Evolutionary conservation across 2,888 invertebrate species (phyloP), one percentile per base, ranked within the genome.

Genomic region (Orthonevra nobilis): DNA sequence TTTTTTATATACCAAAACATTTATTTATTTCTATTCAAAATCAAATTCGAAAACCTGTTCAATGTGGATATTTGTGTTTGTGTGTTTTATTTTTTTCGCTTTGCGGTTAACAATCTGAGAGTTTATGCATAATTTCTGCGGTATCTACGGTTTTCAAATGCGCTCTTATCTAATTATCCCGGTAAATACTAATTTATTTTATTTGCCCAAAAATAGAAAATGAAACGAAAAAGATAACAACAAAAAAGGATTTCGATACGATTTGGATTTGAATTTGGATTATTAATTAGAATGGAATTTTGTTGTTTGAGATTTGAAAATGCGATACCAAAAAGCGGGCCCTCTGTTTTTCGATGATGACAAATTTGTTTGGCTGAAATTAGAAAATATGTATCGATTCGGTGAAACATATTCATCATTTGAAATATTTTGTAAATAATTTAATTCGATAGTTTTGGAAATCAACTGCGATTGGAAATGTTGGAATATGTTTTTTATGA

Each of bases 261-360:
- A 72, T 72, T 72, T 48, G 61, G 61, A 72, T 72, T 63, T 26
- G 38, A 63, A 72, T 72, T 72, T 48, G 61, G 61, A 72, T 72
- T 23, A 72, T 72, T 72, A 72, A 72, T 72, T 72, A 63, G 58
- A 63, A 72, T 63, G 61, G 20, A 48, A 38, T 72, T 48, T 63
- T 38, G 54, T 26, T 63, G 70, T 72, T 63, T 72, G 17, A 63
- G 63, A 63, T 63, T 72, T 46, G 46, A 17, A 54, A 17, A 28
- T 26, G 12, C 6, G 70, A 72, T 72, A 72, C n/a, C 17, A 28
- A 26, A 36, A n/a, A 72, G 30, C 30, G 70, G 61, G 61, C 70
- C 60, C 52, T 38, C 44, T 46, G 15, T 40, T 52, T 12, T 28
- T 30, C 36, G 30, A 66, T 56, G 70, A 61, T 70, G 70, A 70